phyloP scores from a whole-genome alignment of 2,888 invertebrate species.

The Bombylius major region DNA sequence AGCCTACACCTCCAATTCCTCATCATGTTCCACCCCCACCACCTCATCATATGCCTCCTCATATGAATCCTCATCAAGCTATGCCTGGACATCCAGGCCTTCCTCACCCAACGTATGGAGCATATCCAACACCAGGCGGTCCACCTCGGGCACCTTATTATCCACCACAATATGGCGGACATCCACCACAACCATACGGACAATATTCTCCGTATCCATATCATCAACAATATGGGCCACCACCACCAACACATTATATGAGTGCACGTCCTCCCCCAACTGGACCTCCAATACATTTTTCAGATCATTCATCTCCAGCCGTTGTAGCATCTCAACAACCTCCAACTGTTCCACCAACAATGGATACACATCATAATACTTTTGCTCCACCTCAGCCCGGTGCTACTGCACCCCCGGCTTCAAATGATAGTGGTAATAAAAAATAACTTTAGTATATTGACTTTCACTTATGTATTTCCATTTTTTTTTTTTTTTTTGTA shows the following conservation, averaged over 20 bases:
- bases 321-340: slow-evolving; percentile 20
- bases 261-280: slow-evolving; percentile 24
- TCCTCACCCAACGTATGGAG: slow-evolving; percentile 29
- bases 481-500: slow-evolving; percentile 4
- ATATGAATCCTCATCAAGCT: slow-evolving; percentile 25
- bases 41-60: slow-evolving; percentile 29
- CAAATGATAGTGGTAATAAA: slow-evolving; percentile 7
- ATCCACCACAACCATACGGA: slow-evolving; percentile 32
- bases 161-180: slow-evolving; percentile 34
- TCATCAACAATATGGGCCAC: slow-evolving; percentile 33
- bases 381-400: slow-evolving; percentile 15
- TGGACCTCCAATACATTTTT: slow-evolving; percentile 17
- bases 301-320: slow-evolving; percentile 17
- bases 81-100: slow-evolving; percentile 30
- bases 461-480: no score
- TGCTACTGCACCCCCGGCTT: slow-evolving; percentile 14
- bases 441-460: no score
- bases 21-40: slow-evolving; percentile 25
- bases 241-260: slow-evolving; percentile 29
- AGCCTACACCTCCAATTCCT: slow-evolving; percentile 22
- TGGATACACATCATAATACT: slow-evolving; percentile 20
- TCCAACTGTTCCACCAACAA: slow-evolving; percentile 16
- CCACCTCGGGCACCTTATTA: slow-evolving; percentile 34
- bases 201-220: slow-evolving; percentile 34
- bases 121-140: slow-evolving; percentile 30